A percentile compares a stretch with the other conserved stretches of the same genome.
Evolutionary conservation across 2,113 vertebrate genomes (phyloP).

Genomic region (Scomber scombrus): DNA sequence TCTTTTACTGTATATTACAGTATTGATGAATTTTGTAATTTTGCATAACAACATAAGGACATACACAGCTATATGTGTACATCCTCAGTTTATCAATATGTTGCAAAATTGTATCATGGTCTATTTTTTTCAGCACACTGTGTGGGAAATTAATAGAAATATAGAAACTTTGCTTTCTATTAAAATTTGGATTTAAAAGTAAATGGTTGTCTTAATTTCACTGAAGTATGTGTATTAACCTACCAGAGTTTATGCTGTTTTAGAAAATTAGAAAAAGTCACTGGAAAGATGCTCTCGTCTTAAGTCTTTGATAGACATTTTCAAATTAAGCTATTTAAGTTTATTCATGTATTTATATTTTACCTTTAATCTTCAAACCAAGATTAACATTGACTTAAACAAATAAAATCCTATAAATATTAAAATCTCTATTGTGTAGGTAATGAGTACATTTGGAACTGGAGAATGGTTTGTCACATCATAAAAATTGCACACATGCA

Average conservation of each 20-base stretch:
- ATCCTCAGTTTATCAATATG: constrained; percentile 11
- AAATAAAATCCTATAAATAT: constrained; percentile 2
- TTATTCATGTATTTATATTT: not conserved
- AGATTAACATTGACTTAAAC: not conserved
- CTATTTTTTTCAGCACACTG: constrained; percentile 8
- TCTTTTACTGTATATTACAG: constrained; percentile 75
- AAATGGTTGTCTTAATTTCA: constrained; percentile 9
- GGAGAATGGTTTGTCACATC: too few species aligned
- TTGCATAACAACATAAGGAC: constrained; percentile 30
- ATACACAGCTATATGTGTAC: constrained; percentile 19
- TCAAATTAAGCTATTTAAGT: not conserved
- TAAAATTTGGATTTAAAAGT: not conserved
- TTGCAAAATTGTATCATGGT: constrained; percentile 9
- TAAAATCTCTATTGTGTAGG: not conserved
- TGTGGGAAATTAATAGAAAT: constrained; percentile 13
- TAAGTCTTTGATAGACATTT: not conserved
- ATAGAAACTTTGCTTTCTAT: not conserved
- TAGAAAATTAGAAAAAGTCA: too few species aligned
- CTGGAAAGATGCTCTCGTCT: not conserved
- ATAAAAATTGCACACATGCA: not conserved
- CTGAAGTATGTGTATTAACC: constrained; percentile 4
- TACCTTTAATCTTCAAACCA: not conserved
- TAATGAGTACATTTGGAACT: too few species aligned
- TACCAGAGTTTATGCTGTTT: constrained; percentile 25
- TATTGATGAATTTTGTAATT: constrained; percentile 52